Evolutionary conservation across 53 echinoderm and acorn worm genomes (phyloP), one percentile per base, ranked within the genome.

Genomic region (Holothuria leucospilota): DNA sequence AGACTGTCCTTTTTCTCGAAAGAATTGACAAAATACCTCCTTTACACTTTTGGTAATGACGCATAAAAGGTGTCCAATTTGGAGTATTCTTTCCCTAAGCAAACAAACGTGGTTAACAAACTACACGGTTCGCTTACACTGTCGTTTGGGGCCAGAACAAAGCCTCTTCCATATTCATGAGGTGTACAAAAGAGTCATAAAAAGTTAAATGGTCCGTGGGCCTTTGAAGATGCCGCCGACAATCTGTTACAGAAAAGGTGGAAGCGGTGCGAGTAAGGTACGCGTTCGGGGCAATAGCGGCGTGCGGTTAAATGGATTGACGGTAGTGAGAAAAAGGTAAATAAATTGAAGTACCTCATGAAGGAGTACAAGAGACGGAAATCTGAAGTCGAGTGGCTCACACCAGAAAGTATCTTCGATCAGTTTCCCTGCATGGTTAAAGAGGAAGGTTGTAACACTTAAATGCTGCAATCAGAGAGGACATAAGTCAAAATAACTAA

Each of bases 151-250:
- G 61, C 13, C 80, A 27, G 28, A 60, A 80, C 80, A 80, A 80
- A 80, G 60, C 28, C 34, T 80, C 5, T 80, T 80, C 59, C 59
- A 80, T 80, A 80, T 80, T 80, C 80, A 80, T 80, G 80, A 80
- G 80, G 80, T 80, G 80, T 80, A 80, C 80, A 80, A 80, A 80
- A 61, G 80, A 38, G 60, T 80, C 59, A 80, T 80, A 80, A 80
- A 80, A 80, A 23, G 60, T 29, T 59, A 59, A 80, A 80, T 80
- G 61, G 80, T 80, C 61, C 15, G 29, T 27, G 59, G 11, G 1
- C 80, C 80, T 80, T 80, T 80, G 80, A 80, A 80, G 80, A 59
- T 61, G 61, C 80, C 80, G 80, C 27, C 13, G 23, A 51, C n/a
- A 80, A 61, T 29, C 20, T 80, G 80, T 61, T 60, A 80, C 61